Conservation (phyloP, 1,140 invertebrate species). For the Cydia fagiglandana region DNA sequence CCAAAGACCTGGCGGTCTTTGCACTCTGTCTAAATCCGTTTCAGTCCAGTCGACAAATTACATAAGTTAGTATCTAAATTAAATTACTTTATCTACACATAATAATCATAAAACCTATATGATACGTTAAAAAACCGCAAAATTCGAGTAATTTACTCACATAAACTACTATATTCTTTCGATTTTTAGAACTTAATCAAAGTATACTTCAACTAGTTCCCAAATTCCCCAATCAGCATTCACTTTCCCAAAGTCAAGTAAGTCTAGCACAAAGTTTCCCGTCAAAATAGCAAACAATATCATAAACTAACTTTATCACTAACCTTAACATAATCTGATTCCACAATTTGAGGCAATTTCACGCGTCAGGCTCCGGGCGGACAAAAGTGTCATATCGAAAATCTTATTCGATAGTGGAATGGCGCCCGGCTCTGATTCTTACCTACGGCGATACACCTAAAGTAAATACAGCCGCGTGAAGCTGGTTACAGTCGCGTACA, state of each 20-base stretch:
- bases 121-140: no score
- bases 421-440: conserved; percentile 12
- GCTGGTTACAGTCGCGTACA: not conserved
- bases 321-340: conserved; percentile 11
- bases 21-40: no score
- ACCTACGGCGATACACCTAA: conserved; percentile 28
- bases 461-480: not conserved
- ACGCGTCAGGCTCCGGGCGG: not conserved
- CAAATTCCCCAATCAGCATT: no score
- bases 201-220: no score
- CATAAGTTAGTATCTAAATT: no score
- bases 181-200: no score
- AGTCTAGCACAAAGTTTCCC: not conserved
- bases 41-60: no score
- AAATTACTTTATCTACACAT: no score
- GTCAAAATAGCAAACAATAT: not conserved
- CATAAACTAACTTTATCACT: conserved; percentile 1
- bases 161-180: not conserved
- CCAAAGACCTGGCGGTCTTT: no score
- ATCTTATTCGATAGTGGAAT: conserved; percentile 24
- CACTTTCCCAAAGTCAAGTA: not conserved
- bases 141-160: no score
- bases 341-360: conserved; percentile 13
- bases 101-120: not conserved
- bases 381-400: conserved; percentile 30